Evolutionary conservation across 2,113 vertebrate genomes (phyloP), one percentile per base, ranked within the genome.

Genomic region (Hemiscyllium ocellatum): DNA sequence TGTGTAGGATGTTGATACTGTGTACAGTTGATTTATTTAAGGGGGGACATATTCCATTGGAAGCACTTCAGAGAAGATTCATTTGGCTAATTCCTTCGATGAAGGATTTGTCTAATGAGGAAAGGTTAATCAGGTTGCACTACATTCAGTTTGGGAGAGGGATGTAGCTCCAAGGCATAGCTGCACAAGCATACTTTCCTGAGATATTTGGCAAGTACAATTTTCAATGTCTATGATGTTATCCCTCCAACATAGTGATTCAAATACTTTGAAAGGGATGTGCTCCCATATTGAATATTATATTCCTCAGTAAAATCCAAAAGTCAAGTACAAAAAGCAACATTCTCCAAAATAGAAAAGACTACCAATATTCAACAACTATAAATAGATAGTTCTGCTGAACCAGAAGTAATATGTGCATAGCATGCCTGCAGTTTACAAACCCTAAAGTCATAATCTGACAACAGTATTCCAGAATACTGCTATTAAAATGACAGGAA

Each of bases 331-430:
- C 52, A 65, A 91, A 61, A 65, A 65, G 15, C 24, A 91, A 56
- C 26, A 65, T 52, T 56, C 13, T 4, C 13, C 87, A 65, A 91
- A 29, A 91, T 15, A 91, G 56, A 15, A 29, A 91, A 90, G 87
- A 26, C 52, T 61, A 90, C 52, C 61, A 56, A 90, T 90, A 90
- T 65, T 61, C 50, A 90, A n/a, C 52, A 90, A 33, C 24, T 61
- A 91, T 91, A 91, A 90, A 90, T 90, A 61, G 52, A 29, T 12
- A 90, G 61, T 15, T 33, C 50, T 24, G 33, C 24, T 69, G 61
- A 94, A 94, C 91, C 17, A 70, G 37, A 70, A 94, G n/a, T 94
- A 94, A 94, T 94, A 47, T 47, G n/a, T 69, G 66, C 91, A 94
- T 37, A 69, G 65, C 42, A 94, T 94, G 68, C 68, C 93, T 70